phyloP scores from a whole-genome alignment of 2,888 invertebrate genomes.

The Lochmaea capreae region DNA sequence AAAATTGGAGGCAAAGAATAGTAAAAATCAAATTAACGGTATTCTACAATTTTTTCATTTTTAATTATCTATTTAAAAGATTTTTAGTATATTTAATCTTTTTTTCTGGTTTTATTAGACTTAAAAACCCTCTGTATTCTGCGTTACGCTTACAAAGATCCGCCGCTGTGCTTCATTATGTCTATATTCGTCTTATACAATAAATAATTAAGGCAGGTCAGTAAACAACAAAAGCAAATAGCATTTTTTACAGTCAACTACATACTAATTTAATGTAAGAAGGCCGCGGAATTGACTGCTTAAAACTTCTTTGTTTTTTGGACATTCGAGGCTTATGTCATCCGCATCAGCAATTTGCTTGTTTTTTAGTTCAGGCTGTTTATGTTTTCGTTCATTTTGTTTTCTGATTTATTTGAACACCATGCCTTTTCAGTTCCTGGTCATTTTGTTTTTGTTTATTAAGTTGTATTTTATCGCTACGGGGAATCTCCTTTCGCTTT shows the following conservation, averaged over 20 bases:
- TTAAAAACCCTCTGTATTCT: no score
- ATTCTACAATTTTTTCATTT: no score
- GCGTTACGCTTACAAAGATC: background rate
- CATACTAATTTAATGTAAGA: constrained; percentile 40
- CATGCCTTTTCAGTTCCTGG: background rate
- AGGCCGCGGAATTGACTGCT: constrained; percentile 33
- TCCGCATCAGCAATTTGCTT: constrained; percentile 5
- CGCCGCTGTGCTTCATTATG: constrained; percentile 31
- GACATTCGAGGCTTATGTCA: constrained; percentile 28
- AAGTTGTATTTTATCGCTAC: background rate
- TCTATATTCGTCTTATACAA: constrained; percentile 39
- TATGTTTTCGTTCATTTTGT: background rate
- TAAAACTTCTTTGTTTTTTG: constrained; percentile 42
- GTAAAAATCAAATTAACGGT: no score
- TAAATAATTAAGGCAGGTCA: constrained; percentile 49
- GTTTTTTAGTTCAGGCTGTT: constrained; percentile 4
- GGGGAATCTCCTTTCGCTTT: background rate
- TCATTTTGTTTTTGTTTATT: background rate
- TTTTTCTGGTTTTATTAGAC: no score
- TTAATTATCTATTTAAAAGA: no score
- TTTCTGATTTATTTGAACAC: constrained; percentile 6
- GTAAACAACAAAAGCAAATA: constrained; percentile 46
- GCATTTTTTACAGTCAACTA: constrained; percentile 45
- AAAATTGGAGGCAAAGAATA: no score
- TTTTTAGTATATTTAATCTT: no score